Conservation (phyloP, 2,797 vertebrate genomes). For the Peromyscus nudipes region DNA sequence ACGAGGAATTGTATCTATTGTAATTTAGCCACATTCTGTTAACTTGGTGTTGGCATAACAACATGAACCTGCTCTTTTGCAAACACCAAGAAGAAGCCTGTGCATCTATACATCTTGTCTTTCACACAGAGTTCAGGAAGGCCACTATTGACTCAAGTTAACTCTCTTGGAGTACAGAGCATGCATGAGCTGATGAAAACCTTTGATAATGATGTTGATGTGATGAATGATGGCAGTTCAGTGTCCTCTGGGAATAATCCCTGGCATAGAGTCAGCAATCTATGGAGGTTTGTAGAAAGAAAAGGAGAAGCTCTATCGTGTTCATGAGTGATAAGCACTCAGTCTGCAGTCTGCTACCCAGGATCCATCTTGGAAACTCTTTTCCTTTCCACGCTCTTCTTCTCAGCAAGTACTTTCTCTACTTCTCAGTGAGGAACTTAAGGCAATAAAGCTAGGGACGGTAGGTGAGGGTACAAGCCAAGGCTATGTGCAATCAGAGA, state of each 20-base stretch:
- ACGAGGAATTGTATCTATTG: conserved; percentile 72
- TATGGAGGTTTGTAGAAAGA: conserved; percentile 8
- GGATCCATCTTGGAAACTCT: background rate
- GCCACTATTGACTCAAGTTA: background rate
- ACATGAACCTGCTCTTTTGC: conserved; percentile 61
- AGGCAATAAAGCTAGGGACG: background rate
- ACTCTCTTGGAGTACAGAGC: conserved; percentile 9
- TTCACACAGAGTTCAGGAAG: conserved; percentile 21
- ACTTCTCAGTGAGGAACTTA: background rate
- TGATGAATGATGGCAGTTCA: conserved; percentile 37
- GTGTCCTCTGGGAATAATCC: background rate
- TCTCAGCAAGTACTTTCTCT: background rate
- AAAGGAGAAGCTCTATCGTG: background rate
- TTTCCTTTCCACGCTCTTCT: background rate
- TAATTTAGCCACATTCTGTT: conserved; percentile 64
- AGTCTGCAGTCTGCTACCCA: background rate
- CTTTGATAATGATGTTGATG: conserved; percentile 41
- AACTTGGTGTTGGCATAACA: conserved; percentile 46
- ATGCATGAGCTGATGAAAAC: background rate
- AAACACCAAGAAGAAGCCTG: conserved; percentile 44
- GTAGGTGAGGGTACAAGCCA: background rate
- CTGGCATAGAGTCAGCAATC: background rate
- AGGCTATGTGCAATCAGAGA: background rate
- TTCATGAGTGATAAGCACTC: background rate
- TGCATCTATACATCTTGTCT: background rate